A percentile compares a stretch with the other conserved stretches of the same genome.
Evolutionary conservation across 2,113 vertebrate genomes (phyloP).

Genomic region (Manacus vitellinus): DNA sequence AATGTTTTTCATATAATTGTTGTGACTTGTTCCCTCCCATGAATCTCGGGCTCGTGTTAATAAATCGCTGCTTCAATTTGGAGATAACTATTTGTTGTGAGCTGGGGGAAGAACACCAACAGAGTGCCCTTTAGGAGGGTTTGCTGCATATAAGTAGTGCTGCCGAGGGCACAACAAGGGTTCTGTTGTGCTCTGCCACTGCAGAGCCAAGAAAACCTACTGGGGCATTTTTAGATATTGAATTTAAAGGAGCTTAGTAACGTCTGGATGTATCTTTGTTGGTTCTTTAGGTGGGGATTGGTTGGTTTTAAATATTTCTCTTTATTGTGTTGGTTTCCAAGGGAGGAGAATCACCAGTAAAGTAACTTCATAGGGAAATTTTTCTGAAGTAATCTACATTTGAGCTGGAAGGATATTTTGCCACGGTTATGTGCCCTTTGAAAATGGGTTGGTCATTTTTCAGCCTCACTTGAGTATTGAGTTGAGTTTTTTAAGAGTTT

Average conservation of each 20-base stretch:
- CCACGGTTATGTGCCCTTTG: neutral
- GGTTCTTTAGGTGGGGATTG: neutral
- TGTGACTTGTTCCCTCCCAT: conserved; percentile 17
- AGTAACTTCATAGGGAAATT: neutral
- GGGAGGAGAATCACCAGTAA: neutral
- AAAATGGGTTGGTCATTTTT: neutral
- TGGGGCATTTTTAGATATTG: conserved; percentile 33
- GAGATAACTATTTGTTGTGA: conserved; percentile 58
- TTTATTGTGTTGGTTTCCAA: neutral
- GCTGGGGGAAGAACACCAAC: conserved; percentile 53
- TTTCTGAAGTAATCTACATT: neutral
- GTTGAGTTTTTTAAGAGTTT: neutral
- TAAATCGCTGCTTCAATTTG: conserved; percentile 61
- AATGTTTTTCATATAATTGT: conserved; percentile 61
- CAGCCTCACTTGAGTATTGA: neutral
- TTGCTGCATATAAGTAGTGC: conserved; percentile 40
- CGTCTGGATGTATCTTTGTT: neutral
- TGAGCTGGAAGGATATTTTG: neutral
- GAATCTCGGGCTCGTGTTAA: conserved; percentile 8
- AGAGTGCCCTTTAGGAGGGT: conserved; percentile 61
- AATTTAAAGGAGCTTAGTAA: conserved; percentile 40
- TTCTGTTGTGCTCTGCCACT: conserved; percentile 42
- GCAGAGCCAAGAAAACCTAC: conserved; percentile 56
- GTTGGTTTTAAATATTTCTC: neutral
- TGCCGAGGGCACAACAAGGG: conserved; percentile 39